Conservation (phyloP, 92 coral and sea anemone species). For the Phymanthus crucifer region DNA sequence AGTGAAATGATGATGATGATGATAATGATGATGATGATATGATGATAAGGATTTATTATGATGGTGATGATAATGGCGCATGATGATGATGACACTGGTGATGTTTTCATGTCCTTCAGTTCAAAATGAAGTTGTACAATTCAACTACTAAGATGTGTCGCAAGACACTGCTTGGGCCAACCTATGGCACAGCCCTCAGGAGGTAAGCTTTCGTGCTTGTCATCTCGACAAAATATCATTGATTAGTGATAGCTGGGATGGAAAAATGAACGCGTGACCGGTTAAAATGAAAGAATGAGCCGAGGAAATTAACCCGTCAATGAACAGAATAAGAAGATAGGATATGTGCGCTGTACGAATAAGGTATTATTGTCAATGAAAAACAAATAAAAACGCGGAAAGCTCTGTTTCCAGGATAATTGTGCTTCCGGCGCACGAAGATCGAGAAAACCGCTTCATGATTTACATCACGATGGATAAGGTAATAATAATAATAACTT, state of each 20-base stretch:
- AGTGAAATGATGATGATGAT: no score
- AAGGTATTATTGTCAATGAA: no score
- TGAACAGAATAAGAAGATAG: no score
- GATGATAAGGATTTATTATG: background rate
- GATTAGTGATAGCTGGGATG: background rate
- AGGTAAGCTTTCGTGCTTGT: no score
- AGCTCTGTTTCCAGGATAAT: constrained; percentile 47
- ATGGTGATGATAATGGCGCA: no score
- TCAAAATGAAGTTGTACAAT: constrained; percentile 87
- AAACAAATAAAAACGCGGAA: no score
- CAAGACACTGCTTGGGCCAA: constrained; percentile 86
- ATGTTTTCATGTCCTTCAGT: constrained; percentile 36
- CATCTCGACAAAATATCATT: no score
- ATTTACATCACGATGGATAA: constrained; percentile 90
- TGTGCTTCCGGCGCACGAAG: constrained; percentile 68
- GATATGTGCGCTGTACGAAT: no score
- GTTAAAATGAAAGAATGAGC: background rate
- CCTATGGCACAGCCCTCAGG: constrained; percentile 91
- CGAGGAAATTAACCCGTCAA: no score
- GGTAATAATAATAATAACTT: no score
- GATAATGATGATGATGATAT: no score
- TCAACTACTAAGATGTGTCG: constrained; percentile 99
- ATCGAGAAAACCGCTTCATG: constrained; percentile 70
- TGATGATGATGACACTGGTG: no score
- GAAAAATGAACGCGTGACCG: background rate